Evolutionary conservation across 2,888 invertebrate genomes (phyloP), one percentile per base, ranked within the genome.

Genomic region (Idaea dimidiata): DNA sequence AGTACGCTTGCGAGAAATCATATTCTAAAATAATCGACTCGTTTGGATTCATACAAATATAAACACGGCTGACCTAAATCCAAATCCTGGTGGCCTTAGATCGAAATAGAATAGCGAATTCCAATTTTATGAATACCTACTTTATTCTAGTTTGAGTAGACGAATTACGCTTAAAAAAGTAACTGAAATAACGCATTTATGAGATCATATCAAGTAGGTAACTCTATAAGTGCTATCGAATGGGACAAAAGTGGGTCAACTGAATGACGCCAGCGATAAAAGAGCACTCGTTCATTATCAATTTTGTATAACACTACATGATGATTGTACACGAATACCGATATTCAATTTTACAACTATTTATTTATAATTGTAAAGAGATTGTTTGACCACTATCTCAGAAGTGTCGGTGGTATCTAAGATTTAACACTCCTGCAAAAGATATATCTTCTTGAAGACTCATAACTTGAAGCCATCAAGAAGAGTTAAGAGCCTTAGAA

Each of bases 241-340:
- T 86, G 76, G 80, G 78, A 79, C 75, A 81, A 81, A 91, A 89
- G 84, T 91, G 76, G 91, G 91, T 91, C 91, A 89, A 84, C 83
- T 82, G 83, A 75, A 87, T 89, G 90, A 91, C 91, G 91, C 82
- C 80, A 83, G 82, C 88, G 90, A 91, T 89, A 89, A 89, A 87
- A 80, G 83, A 81, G 84, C 86, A 85, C 86, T 87, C 81, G 83
- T 86, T 84, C 83, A 88, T 87, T 89, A 89, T 90, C 88, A 90
- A 84, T 86, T 84, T 83, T 81, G 81, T 65, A 67, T 54, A 57
- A 59, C 58, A 63, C 62, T 62, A 53, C 56, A 62, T 62, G 62
- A 66, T 64, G 65, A 66, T 60, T 62, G 61, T 58, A 54, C 61
- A 59, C 60, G 16, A 60, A 17, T 18, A 10, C 17, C 56, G 18